Evolutionary conservation across 2,797 vertebrate genomes (phyloP).

Genomic region (Luscinia luscinia): DNA sequence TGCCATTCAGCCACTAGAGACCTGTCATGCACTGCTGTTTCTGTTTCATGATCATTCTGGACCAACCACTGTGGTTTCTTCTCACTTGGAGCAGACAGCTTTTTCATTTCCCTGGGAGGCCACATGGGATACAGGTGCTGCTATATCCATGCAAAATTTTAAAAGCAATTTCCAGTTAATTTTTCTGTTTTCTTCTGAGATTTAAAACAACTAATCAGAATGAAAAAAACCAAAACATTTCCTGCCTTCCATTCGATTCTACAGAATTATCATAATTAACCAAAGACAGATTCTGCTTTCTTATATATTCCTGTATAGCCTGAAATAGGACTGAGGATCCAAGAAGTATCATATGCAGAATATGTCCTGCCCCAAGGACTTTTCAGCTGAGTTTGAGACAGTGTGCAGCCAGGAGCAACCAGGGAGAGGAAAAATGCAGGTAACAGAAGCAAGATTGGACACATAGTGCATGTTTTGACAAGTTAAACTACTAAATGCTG

Average conservation of each 20-base stretch:
- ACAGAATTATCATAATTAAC: neutral
- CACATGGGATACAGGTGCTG: neutral
- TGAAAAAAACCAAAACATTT: neutral
- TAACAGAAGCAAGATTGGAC: neutral
- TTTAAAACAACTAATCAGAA: neutral
- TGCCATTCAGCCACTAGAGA: neutral
- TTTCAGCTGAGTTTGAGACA: neutral
- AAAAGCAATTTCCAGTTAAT: neutral
- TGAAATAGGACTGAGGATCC: neutral
- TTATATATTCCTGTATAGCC: neutral
- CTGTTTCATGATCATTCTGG: neutral
- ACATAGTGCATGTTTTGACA: neutral
- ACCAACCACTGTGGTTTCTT: neutral
- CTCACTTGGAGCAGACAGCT: neutral
- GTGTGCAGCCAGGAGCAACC: neutral
- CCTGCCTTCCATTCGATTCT: neutral
- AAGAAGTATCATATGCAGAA: neutral
- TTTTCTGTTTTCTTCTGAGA: neutral
- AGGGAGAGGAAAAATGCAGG: neutral
- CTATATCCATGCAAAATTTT: neutral
- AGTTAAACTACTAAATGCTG: neutral
- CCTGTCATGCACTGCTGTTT: neutral
- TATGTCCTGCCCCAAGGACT: neutral
- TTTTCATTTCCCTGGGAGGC: slow-evolving; percentile 1
- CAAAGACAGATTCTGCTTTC: neutral